Evolutionary conservation across 2,888 invertebrate species (phyloP).

Genomic region (Aphrophora alni): DNA sequence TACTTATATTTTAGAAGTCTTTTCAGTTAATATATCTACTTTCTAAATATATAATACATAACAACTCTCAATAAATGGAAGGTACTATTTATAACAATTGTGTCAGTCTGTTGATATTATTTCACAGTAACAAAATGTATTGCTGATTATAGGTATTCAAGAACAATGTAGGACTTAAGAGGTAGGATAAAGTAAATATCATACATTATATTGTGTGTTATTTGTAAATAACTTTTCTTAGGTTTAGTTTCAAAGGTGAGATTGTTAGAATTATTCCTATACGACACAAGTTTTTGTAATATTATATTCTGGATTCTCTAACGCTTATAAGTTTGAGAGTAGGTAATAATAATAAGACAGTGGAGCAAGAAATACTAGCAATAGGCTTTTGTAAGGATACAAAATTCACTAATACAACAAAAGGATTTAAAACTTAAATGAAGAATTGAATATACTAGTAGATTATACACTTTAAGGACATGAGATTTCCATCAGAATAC

Average conservation of each 20-base stretch:
- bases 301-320: no score
- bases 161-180: neutral
- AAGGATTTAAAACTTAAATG: no score
- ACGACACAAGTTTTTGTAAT: no score
- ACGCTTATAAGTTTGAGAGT: no score
- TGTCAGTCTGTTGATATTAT: neutral
- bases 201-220: neutral
- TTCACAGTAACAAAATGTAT: neutral
- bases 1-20: neutral
- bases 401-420: no score
- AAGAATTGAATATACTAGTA: no score
- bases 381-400: no score
- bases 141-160: neutral
- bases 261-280: no score
- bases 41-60: slow-evolving; percentile 1
- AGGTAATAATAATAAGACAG: no score
- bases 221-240: neutral
- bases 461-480: no score
- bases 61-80: neutral
- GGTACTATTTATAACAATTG: neutral
- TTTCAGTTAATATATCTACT: neutral
- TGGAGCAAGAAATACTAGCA: no score
- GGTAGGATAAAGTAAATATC: neutral
- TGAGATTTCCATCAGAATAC: no score
- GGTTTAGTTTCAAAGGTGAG: neutral